Evolutionary conservation across 1,140 invertebrate species (phyloP).

Genomic region (Pseudoatta argentina): DNA sequence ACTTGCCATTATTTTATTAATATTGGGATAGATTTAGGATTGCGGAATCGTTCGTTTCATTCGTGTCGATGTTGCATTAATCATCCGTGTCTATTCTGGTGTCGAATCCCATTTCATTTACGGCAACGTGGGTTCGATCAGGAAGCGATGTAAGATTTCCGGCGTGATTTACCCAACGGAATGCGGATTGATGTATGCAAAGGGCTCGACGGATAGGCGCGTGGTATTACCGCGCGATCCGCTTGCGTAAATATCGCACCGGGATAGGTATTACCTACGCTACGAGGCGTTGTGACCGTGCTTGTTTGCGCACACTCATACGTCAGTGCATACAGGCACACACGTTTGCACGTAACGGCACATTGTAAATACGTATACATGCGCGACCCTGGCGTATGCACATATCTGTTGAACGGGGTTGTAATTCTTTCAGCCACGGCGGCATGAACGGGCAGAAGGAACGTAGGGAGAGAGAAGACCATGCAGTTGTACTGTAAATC

Average conservation of each 20-base stretch:
- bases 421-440: slow-evolving; percentile 66
- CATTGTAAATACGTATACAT: background rate
- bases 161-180: slow-evolving; percentile 59
- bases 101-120: slow-evolving; percentile 39
- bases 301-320: slow-evolving; percentile 50
- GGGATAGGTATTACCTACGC: slow-evolving; percentile 44
- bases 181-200: slow-evolving; percentile 55
- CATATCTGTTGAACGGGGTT: slow-evolving; percentile 45
- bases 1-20: background rate
- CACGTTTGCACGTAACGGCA: background rate
- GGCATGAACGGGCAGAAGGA: background rate
- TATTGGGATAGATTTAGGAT: background rate
- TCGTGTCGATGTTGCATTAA: background rate
- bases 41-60: background rate
- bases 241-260: slow-evolving; percentile 61
- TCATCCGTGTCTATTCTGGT: background rate
- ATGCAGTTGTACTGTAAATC: slow-evolving; percentile 81
- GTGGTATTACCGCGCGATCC: slow-evolving; percentile 52
- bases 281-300: slow-evolving; percentile 52
- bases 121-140: slow-evolving; percentile 48
- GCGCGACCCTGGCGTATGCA: background rate
- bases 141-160: slow-evolving; percentile 52
- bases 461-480: background rate
- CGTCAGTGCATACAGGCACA: background rate
- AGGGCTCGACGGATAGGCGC: slow-evolving; percentile 57